Conservation (phyloP, 2,113 vertebrate genomes). For the Oxyura jamaicensis region DNA sequence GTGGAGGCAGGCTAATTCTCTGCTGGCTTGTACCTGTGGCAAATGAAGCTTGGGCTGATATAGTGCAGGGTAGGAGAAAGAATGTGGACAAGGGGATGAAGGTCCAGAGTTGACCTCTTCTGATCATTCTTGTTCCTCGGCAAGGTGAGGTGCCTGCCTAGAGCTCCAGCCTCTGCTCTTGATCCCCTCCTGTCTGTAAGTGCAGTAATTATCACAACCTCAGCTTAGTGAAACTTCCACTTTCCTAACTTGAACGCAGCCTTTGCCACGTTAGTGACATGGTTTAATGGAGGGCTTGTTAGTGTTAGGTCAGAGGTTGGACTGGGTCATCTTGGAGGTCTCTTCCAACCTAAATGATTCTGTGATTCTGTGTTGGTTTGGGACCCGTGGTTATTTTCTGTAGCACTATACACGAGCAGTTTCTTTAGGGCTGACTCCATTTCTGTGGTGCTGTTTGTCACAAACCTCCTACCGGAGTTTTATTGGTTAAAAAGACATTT, state of each 20-base stretch:
- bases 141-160: background rate
- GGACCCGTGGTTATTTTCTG: background rate
- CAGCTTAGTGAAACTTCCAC: background rate
- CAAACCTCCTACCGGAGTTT: background rate
- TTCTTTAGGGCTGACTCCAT: background rate
- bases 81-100: background rate
- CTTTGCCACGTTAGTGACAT: no score
- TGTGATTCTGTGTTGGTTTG: no score
- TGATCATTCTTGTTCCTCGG: background rate
- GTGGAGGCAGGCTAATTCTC: background rate
- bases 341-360: no score
- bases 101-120: no score
- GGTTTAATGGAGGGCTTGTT: no score
- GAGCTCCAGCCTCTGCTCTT: background rate
- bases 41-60: background rate
- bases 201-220: rapidly evolving
- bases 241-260: rapidly evolving
- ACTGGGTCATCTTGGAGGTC: no score
- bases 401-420: rapidly evolving
- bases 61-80: background rate
- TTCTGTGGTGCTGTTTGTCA: rapidly evolving
- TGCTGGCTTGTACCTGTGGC: background rate
- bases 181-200: background rate
- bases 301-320: no score
- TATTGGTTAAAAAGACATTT: background rate